Conservation (phyloP, 2,113 vertebrate genomes). For the Suricata suricatta region DNA sequence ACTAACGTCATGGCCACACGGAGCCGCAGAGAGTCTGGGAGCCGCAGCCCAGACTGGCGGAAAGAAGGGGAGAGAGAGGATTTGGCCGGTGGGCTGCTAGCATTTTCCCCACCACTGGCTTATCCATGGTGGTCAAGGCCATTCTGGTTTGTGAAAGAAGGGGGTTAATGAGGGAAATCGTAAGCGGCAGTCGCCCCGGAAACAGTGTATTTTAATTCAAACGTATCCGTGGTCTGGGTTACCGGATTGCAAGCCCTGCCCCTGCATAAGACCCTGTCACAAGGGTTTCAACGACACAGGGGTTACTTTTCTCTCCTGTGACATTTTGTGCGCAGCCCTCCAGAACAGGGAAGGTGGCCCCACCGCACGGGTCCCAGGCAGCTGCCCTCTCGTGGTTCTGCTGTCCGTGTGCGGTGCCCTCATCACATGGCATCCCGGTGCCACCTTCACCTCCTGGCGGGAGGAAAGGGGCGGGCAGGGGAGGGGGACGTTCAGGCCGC, state of each 20-base stretch:
- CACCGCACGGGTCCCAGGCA: not conserved
- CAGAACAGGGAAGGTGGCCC: no score
- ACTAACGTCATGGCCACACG: fast-evolving
- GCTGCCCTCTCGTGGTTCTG: not conserved
- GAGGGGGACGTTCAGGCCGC: not conserved
- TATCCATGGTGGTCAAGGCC: no score
- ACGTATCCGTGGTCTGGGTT: fast-evolving
- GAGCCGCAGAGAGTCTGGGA: not conserved
- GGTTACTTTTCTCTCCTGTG: not conserved
- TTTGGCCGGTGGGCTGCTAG: fast-evolving
- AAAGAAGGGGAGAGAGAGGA: no score
- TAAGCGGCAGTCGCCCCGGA: not conserved
- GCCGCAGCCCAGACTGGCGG: no score
- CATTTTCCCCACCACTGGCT: not conserved
- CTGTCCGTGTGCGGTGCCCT: not conserved
- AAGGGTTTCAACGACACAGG: no score
- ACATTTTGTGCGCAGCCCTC: not conserved
- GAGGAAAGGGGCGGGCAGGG: not conserved
- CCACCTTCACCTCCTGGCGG: not conserved
- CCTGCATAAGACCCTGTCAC: not conserved
- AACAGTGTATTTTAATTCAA: not conserved
- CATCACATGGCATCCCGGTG: no score
- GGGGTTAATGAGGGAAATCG: not conserved
- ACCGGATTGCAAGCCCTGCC: not conserved
- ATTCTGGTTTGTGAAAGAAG: not conserved